phyloP scores from a whole-genome alignment of 53 echinoderm and acorn worm species.

The Actinopyga echinites region DNA sequence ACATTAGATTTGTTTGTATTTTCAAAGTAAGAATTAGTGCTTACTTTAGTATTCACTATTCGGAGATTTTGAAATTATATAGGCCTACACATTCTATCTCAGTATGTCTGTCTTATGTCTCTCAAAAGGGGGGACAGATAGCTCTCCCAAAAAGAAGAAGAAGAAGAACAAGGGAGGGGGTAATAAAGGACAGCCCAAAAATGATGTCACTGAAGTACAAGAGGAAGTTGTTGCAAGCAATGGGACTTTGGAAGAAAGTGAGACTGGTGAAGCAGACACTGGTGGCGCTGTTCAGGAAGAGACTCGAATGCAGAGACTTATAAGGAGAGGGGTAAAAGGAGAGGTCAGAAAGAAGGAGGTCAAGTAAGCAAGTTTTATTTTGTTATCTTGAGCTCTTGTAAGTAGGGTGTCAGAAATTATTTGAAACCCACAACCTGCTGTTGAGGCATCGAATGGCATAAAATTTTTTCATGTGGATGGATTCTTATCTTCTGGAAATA shows the following conservation, averaged over 20 bases:
- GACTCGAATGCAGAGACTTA: background rate
- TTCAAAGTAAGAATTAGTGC: too few relatives aligned
- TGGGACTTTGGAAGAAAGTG: background rate
- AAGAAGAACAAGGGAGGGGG: slow-evolving; percentile 54
- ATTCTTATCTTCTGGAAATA: too few relatives aligned
- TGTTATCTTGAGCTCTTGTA: too few relatives aligned
- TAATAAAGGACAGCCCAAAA: slow-evolving; percentile 6
- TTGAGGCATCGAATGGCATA: too few relatives aligned
- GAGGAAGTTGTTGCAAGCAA: background rate
- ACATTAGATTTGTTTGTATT: too few relatives aligned
- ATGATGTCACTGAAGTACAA: background rate
- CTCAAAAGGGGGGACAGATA: background rate
- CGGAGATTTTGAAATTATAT: too few relatives aligned
- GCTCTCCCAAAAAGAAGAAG: slow-evolving; percentile 38
- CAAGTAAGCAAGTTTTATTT: background rate
- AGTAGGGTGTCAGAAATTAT: too few relatives aligned
- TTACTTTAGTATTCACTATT: too few relatives aligned
- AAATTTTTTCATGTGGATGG: too few relatives aligned
- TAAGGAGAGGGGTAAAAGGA: background rate
- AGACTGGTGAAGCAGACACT: background rate
- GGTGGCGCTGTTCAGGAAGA: background rate
- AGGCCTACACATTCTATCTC: too few relatives aligned
- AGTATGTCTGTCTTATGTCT: background rate
- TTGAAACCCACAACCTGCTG: too few relatives aligned
- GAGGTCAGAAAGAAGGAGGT: background rate